phyloP scores from a whole-genome alignment of 2,797 vertebrate species.

The Sebastes hubbsi region DNA sequence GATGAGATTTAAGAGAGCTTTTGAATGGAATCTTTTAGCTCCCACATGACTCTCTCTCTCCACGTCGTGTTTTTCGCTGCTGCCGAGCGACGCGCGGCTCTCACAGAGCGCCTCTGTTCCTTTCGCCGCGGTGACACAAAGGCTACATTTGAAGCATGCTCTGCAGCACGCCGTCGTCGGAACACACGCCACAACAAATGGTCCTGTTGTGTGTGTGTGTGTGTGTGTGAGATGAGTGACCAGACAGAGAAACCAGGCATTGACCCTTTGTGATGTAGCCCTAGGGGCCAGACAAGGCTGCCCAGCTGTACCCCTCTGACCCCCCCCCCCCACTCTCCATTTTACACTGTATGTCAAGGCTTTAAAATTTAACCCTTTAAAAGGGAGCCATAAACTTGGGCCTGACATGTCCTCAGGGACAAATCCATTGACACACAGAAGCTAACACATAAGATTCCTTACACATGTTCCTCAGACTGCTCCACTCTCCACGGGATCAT shows the following conservation, averaged over 20 bases:
- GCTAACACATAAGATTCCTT: conserved; percentile 52
- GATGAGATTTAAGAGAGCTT: conserved; percentile 70
- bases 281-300: conserved; percentile 77
- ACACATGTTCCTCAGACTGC: conserved; percentile 56
- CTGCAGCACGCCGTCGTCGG: conserved; percentile 76
- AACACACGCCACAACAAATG: conserved; percentile 85
- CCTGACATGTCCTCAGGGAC: conserved; percentile 55
- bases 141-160: conserved; percentile 85
- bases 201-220: conserved; percentile 81
- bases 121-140: conserved; percentile 81
- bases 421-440: conserved; percentile 64
- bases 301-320: conserved; percentile 80
- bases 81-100: conserved; percentile 68
- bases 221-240: conserved; percentile 65
- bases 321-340: conserved; percentile 30
- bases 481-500: conserved; percentile 29
- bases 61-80: conserved; percentile 76
- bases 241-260: conserved; percentile 83
- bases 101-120: conserved; percentile 86
- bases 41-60: conserved; percentile 76
- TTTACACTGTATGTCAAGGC: conserved; percentile 57
- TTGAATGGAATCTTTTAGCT: conserved; percentile 83
- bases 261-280: conserved; percentile 78
- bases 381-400: conserved; percentile 52
- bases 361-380: conserved; percentile 67